These are phyloP conservation scores for Pogoniulus pusillus DNA, from an alignment of 2,797 vertebrate species.

Conservation along the genomic window DNA sequence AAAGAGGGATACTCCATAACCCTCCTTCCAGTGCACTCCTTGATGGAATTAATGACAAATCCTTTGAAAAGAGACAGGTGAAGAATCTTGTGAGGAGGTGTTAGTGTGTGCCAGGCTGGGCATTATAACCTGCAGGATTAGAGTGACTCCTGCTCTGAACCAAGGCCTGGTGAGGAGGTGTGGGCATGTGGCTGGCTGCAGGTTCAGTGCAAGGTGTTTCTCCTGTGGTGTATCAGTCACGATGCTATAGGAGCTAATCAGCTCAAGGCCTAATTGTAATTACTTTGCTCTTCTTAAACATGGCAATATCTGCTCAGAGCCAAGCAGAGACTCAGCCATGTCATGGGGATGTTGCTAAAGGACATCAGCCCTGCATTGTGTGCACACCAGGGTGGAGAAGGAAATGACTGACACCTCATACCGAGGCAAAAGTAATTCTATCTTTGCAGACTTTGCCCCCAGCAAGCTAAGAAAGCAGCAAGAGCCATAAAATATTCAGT, in stretches of 20 bases:
- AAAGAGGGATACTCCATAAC: too few species aligned
- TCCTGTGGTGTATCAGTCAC: neutral
- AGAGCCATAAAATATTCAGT: neutral
- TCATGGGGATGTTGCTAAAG: neutral
- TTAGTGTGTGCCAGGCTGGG: neutral
- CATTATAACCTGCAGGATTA: neutral
- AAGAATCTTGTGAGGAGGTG: neutral
- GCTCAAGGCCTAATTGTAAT: neutral
- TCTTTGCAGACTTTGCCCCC: neutral
- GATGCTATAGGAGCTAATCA: neutral
- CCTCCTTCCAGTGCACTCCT: too few species aligned
- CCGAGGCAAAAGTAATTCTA: neutral
- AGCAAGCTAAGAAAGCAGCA: neutral
- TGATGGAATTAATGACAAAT: neutral
- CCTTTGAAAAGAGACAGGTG: neutral
- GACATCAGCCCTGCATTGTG: neutral
- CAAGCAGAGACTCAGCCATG: fast-evolving
- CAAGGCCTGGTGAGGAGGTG: neutral
- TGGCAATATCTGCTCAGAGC: neutral
- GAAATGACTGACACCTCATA: neutral
- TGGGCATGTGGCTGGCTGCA: neutral
- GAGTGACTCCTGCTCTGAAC: neutral
- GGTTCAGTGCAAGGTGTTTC: neutral
- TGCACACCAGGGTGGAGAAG: neutral
- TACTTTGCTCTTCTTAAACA: neutral